phyloP scores from a whole-genome alignment of 2,113 vertebrate species.

The Paraplagusia blochii region DNA sequence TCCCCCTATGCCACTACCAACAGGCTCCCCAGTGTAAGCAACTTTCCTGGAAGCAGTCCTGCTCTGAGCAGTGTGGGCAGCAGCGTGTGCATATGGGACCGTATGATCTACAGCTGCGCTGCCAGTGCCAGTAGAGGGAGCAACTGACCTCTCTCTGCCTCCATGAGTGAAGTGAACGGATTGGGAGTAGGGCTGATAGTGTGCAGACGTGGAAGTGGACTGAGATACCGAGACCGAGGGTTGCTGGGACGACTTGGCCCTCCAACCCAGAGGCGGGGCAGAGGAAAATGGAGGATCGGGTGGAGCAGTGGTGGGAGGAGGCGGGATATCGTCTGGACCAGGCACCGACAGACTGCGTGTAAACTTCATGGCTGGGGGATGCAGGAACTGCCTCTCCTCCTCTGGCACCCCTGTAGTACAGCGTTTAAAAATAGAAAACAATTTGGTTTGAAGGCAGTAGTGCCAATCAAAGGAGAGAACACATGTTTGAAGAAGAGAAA shows the following conservation, averaged over 20 bases:
- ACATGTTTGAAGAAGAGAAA: neutral
- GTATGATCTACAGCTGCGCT: slow-evolving; percentile 56
- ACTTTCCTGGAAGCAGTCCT: slow-evolving; percentile 76
- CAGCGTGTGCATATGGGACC: slow-evolving; percentile 66
- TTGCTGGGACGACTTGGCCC: slow-evolving; percentile 75
- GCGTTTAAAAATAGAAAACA: slow-evolving; percentile 15
- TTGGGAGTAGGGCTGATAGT: slow-evolving; percentile 79
- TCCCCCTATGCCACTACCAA: slow-evolving; percentile 44
- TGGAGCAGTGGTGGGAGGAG: slow-evolving; percentile 88
- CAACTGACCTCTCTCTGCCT: slow-evolving; percentile 67
- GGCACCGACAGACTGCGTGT: slow-evolving; percentile 89
- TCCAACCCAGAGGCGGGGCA: slow-evolving; percentile 78
- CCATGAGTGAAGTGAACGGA: slow-evolving; percentile 64
- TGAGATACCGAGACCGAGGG: slow-evolving; percentile 76
- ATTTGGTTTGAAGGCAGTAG: slow-evolving; percentile 1
- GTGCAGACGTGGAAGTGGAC: slow-evolving; percentile 71
- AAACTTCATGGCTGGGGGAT: slow-evolving; percentile 87
- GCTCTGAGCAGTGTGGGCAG: slow-evolving; percentile 66
- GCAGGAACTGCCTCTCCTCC: slow-evolving; percentile 84
- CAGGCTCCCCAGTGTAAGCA: slow-evolving; percentile 70
- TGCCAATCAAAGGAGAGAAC: neutral
- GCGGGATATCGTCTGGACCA: slow-evolving; percentile 88
- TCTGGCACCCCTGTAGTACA: slow-evolving; percentile 80
- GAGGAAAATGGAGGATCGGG: slow-evolving; percentile 88
- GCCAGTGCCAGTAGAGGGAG: slow-evolving; percentile 36